Evolutionary conservation across 2,797 vertebrate species (phyloP), one percentile per base, ranked within the genome.

Genomic region (Potorous gilbertii): DNA sequence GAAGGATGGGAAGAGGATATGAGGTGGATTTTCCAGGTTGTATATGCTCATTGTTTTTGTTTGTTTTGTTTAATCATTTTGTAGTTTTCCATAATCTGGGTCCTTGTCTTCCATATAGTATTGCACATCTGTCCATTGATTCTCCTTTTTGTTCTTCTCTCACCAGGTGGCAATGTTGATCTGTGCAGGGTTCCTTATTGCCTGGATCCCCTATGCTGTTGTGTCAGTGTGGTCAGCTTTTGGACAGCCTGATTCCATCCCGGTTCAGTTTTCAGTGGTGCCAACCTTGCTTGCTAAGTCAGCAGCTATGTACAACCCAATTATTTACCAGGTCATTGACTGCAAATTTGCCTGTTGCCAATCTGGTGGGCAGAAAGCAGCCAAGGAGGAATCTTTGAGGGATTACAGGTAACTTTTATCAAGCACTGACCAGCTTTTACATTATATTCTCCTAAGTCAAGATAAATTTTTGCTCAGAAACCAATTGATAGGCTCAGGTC

Each of bases 291-390:
- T 99, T 52, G 99, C 99, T 62, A 99, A 99, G 98, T 99, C 99
- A 2, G 99, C 99, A 34, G 99, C 99, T 54, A 99, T 99, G 99
- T 99, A 99, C 98, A 99, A 99, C 98, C 99, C 99, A 9, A 99
- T 99, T 97, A 99, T 99, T 96, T 99, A 99, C 98, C 99, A 99
- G 98, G 98, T 99, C n/a, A 99, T 99, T 11, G 98, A 99, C 50
- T 99, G 99, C 95, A 99, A 98, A 97, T 98, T 98, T 66, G 96
- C 98, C 91, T 99, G 99, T 91, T 97, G 98, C n/a, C 98, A 98
- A 1, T 90, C 97, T 2, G 96, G 97, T 94, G 98, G 98, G 90
- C 98, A 98, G 91, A 98, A 97, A 97, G 93, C 91, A 62, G 98
- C 98, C 96, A 99, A 99, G 97, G 99, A 97, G 95, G 98, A 97